phyloP scores from a whole-genome alignment of 2,797 vertebrate genomes.

The Oreochromis grahami region DNA sequence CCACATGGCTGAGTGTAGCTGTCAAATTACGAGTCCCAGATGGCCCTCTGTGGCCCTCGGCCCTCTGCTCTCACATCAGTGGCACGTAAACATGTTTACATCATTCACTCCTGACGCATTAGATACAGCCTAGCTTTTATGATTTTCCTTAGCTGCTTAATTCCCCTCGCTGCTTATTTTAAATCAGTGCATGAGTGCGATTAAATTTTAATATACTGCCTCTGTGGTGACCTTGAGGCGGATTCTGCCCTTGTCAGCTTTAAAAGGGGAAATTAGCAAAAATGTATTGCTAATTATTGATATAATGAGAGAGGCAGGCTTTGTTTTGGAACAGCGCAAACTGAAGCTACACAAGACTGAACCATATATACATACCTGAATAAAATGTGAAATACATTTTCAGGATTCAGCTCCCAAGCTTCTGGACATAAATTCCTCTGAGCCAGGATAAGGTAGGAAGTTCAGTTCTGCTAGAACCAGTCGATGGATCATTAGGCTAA shows the following conservation, averaged over 20 bases:
- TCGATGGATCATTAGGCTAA: background rate
- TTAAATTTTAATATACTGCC: conserved; percentile 62
- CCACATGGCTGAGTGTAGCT: conserved; percentile 27
- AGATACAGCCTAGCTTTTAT: conserved; percentile 38
- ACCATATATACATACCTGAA: background rate
- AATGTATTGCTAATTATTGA: conserved; percentile 53
- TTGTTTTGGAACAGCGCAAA: conserved; percentile 5
- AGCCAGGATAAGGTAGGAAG: background rate
- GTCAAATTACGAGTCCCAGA: conserved; percentile 42
- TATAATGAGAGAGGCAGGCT: conserved; percentile 8
- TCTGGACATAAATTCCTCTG: background rate
- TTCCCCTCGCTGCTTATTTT: conserved; percentile 48
- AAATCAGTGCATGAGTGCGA: conserved; percentile 52
- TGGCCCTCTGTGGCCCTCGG: conserved; percentile 38
- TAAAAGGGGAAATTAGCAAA: conserved; percentile 58
- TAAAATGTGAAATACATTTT: background rate
- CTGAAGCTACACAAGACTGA: background rate
- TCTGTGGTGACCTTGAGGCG: conserved; percentile 56
- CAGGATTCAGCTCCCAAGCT: background rate
- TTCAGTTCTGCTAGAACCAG: background rate
- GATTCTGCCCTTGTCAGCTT: conserved; percentile 31
- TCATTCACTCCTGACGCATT: conserved; percentile 59
- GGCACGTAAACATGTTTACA: conserved; percentile 49
- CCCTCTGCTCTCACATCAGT: conserved; percentile 38
- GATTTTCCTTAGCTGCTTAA: conserved; percentile 45